Evolutionary conservation across 2,888 invertebrate species (phyloP).

Genomic region (Carcina quercana): DNA sequence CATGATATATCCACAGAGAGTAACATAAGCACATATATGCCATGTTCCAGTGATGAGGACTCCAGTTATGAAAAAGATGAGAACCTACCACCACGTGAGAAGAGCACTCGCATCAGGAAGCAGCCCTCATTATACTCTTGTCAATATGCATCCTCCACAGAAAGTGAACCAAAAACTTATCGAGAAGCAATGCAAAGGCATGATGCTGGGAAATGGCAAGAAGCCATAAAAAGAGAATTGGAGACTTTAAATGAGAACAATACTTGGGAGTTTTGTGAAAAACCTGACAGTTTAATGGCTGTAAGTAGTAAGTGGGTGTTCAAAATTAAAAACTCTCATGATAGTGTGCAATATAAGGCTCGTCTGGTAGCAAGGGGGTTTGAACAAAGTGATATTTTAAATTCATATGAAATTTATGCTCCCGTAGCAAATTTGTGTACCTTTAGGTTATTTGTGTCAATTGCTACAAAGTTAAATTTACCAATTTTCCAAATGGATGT

Average conservation of each 20-base stretch:
- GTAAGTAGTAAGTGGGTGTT: conserved; percentile 9
- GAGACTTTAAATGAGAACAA: conserved; percentile 2
- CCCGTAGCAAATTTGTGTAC: no score
- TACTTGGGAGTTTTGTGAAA: conserved; percentile 8
- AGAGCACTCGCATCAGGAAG: not conserved
- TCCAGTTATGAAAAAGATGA: not conserved
- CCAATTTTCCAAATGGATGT: no score
- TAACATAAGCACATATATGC: no score
- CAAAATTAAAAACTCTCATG: conserved; percentile 7
- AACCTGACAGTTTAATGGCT: not conserved
- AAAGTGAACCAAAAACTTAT: conserved; percentile 8
- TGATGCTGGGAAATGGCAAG: conserved; percentile 2
- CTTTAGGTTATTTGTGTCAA: no score
- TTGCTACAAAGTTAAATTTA: no score
- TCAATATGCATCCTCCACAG: no score
- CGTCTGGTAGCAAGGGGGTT: conserved; percentile 10
- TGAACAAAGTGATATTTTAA: no score
- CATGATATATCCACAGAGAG: not conserved
- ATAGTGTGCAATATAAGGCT: conserved; percentile 5
- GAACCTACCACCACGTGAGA: not conserved
- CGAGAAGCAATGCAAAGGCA: conserved; percentile 2
- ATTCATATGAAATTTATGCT: no score
- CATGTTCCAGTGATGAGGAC: no score
- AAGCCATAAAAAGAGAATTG: conserved; percentile 6
- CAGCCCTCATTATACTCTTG: not conserved